Percentiles rank a stretch among this genome's conserved stretches.
Conservation (phyloP, 2,113 vertebrate genomes). For the Ceuthmochares aereus region DNA sequence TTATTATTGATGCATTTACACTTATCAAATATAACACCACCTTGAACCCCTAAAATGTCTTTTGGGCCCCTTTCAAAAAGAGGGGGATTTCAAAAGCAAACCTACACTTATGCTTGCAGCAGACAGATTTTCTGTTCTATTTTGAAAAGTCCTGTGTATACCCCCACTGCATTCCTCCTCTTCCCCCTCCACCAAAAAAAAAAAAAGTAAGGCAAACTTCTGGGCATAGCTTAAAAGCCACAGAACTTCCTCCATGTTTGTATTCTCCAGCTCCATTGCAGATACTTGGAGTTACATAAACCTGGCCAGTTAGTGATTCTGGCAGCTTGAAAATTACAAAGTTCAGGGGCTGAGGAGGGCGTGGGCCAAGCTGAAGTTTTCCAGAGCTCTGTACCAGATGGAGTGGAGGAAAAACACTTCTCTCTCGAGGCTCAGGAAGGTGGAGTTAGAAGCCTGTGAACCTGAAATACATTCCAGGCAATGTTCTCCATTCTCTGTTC, state of each 20-base stretch:
- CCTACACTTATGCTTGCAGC: background rate
- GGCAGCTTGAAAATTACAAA: constrained; percentile 66
- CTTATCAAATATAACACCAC: constrained; percentile 44
- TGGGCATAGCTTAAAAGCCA: constrained; percentile 52
- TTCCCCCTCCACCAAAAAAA: background rate
- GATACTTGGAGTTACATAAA: constrained; percentile 70
- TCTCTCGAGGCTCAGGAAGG: constrained; percentile 45
- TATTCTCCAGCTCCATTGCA: constrained; percentile 41
- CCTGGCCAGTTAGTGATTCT: constrained; percentile 56
- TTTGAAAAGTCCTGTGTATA: constrained; percentile 26
- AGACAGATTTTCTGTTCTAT: constrained; percentile 17
- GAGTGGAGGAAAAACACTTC: constrained; percentile 35
- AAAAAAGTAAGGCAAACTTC: background rate
- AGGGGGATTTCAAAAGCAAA: constrained; percentile 57
- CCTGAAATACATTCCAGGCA: constrained; percentile 63
- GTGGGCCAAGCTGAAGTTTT: constrained; percentile 60
- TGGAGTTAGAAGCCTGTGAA: constrained; percentile 11
- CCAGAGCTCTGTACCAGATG: constrained; percentile 62
- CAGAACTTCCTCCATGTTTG: constrained; percentile 53
- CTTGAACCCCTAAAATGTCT: background rate
- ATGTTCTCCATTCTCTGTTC: constrained; percentile 12
- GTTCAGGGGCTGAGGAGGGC: constrained; percentile 45
- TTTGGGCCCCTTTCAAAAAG: constrained; percentile 39
- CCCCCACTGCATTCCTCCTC: constrained; percentile 1
- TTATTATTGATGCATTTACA: constrained; percentile 44